phyloP scores from a whole-genome alignment of 2,797 vertebrate genomes.

The Rhinophrynus dorsalis region DNA sequence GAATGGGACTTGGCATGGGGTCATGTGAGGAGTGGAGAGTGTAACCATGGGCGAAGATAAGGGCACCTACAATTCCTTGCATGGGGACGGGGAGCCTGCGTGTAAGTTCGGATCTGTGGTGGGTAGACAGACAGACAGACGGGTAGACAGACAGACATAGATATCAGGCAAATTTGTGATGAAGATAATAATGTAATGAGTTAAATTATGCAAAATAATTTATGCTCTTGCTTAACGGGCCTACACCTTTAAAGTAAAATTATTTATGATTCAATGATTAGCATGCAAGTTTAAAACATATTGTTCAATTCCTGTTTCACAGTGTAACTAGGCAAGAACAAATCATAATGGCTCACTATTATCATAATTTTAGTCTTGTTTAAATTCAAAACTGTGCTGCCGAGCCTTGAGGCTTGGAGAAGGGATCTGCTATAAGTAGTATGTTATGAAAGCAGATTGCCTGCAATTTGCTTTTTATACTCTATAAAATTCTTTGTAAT shows the following conservation, averaged over 20 bases:
- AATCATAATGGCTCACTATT: slow-evolving; percentile 54
- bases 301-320: slow-evolving; percentile 52
- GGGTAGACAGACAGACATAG: too few species aligned
- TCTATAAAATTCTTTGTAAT: slow-evolving; percentile 61
- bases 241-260: slow-evolving; percentile 13
- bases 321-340: slow-evolving; percentile 50
- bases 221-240: neutral
- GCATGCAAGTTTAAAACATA: slow-evolving; percentile 26
- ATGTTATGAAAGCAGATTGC: slow-evolving; percentile 61
- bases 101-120: too few species aligned
- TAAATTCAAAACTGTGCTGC: slow-evolving; percentile 61
- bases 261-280: slow-evolving; percentile 40
- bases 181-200: too few species aligned
- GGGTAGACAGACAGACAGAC: too few species aligned
- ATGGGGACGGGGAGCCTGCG: too few species aligned
- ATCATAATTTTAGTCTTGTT: slow-evolving; percentile 65
- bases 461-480: slow-evolving; percentile 58
- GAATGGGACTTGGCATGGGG: too few species aligned
- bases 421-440: slow-evolving; percentile 54
- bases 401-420: slow-evolving; percentile 54
- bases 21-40: too few species aligned
- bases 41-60: too few species aligned
- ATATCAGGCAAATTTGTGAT: too few species aligned
- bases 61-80: too few species aligned
- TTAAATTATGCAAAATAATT: neutral